These are phyloP conservation scores for Hybognathus amarus DNA, from an alignment of 2,797 vertebrate genomes.

Conservation along the genomic window DNA sequence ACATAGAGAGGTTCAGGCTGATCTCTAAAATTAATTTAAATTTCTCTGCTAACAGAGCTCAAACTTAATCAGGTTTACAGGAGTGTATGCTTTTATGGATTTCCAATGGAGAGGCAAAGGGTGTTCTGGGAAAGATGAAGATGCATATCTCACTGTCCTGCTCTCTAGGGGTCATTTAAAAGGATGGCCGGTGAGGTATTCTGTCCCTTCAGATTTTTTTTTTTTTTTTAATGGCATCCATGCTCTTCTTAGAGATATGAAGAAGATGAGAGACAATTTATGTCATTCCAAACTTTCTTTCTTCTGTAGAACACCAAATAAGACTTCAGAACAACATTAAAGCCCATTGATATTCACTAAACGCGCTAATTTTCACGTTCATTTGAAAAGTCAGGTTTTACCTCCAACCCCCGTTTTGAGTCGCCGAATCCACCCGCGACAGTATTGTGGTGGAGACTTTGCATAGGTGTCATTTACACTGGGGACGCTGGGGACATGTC, in stretches of 20 bases:
- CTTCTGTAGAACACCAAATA: neutral
- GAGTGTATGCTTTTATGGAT: constrained; percentile 71
- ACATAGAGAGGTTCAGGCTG: constrained; percentile 52
- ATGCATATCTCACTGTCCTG: constrained; percentile 50
- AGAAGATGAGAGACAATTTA: neutral
- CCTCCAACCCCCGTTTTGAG: too few relatives aligned
- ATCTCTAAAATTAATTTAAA: constrained; percentile 75
- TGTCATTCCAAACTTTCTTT: neutral
- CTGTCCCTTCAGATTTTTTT: constrained; percentile 25
- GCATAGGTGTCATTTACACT: too few relatives aligned
- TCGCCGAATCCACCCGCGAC: too few relatives aligned
- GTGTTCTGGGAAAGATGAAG: constrained; percentile 49
- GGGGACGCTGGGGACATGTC: too few relatives aligned
- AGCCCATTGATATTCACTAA: neutral
- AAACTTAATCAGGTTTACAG: constrained; percentile 74
- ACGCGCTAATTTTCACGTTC: too few relatives aligned
- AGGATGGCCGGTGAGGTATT: constrained; percentile 14
- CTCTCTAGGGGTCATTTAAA: constrained; percentile 21
- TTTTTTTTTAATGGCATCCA: constrained; percentile 5
- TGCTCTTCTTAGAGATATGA: neutral
- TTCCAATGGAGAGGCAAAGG: constrained; percentile 68
- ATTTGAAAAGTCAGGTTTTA: too few relatives aligned
- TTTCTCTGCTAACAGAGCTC: constrained; percentile 68
- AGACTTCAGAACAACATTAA: neutral
- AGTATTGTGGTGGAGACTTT: too few relatives aligned